These are phyloP conservation scores for Lasioglossum oenotherae DNA, from an alignment of 2,888 invertebrate species.

Conservation along the genomic window DNA sequence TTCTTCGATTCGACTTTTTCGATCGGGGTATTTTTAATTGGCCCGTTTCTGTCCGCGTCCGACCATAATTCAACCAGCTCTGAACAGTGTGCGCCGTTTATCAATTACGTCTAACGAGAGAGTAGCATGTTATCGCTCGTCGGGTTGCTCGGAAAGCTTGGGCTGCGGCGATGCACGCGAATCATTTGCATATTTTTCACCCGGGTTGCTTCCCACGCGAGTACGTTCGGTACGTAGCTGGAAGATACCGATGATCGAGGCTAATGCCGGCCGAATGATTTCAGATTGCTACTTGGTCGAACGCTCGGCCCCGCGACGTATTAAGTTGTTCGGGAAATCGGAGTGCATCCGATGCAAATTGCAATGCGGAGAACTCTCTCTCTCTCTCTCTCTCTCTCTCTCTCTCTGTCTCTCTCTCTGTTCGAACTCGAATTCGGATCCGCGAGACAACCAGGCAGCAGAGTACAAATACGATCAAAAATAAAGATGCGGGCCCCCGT, in stretches of 20 bases:
- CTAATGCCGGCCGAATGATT: constrained; percentile 9
- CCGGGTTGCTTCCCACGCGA: constrained; percentile 3
- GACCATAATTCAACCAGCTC: not conserved
- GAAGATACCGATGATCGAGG: constrained; percentile 15
- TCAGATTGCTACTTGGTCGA: not conserved
- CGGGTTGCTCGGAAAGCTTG: not conserved
- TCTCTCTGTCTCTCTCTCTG: not conserved
- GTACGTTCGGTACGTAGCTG: not conserved
- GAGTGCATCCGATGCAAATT: constrained; percentile 17
- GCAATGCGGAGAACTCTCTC: not conserved
- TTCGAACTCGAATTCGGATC: not conserved
- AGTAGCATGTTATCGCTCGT: not conserved
- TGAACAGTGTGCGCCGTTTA: not conserved
- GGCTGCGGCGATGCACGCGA: not conserved
- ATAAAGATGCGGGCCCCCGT: constrained; percentile 22
- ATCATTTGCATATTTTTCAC: constrained; percentile 10
- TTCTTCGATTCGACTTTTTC: not conserved
- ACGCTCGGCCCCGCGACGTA: not conserved
- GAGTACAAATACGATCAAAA: not conserved
- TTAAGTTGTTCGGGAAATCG: constrained; percentile 6
- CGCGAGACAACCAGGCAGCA: constrained; percentile 24
- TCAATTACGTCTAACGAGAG: constrained; percentile 7
- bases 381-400: not conserved
- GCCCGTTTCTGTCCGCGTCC: not conserved
- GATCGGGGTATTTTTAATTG: not conserved